phyloP scores from a whole-genome alignment of 2,888 invertebrate genomes.

The Habrosyne pyritoides region DNA sequence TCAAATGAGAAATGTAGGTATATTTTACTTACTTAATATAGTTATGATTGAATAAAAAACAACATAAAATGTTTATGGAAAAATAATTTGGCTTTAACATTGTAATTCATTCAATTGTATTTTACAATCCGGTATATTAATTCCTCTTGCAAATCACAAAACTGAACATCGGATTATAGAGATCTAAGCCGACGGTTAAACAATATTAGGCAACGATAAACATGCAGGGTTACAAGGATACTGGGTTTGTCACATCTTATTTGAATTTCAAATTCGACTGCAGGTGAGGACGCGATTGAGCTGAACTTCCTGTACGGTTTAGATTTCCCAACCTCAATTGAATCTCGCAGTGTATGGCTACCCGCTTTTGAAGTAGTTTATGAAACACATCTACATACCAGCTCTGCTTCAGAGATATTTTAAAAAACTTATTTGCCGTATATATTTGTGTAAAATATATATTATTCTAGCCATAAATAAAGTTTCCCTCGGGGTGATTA shows the following conservation, averaged over 20 bases:
- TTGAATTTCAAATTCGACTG: slow-evolving; percentile 76
- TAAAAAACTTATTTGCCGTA: too few relatives aligned
- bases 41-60: too few relatives aligned
- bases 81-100: too few relatives aligned
- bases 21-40: too few relatives aligned
- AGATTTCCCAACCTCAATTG: slow-evolving; percentile 73
- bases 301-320: slow-evolving; percentile 72
- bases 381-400: slow-evolving; percentile 25
- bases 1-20: too few relatives aligned
- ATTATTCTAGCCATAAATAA: slow-evolving; percentile 48
- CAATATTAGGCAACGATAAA: slow-evolving; percentile 57
- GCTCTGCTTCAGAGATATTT: background rate
- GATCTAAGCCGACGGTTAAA: background rate
- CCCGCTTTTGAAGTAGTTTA: slow-evolving; percentile 9
- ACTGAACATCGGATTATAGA: background rate
- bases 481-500: slow-evolving; percentile 59
- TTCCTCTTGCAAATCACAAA: background rate
- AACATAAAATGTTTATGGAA: too few relatives aligned
- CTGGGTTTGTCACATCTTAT: slow-evolving; percentile 67
- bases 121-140: background rate
- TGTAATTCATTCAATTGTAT: background rate
- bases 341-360: slow-evolving; percentile 53
- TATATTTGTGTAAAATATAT: background rate
- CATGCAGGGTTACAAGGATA: slow-evolving; percentile 60
- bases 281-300: slow-evolving; percentile 76